phyloP scores from a whole-genome alignment of 2,113 vertebrate species.

The Ivindomyrus marchei region DNA sequence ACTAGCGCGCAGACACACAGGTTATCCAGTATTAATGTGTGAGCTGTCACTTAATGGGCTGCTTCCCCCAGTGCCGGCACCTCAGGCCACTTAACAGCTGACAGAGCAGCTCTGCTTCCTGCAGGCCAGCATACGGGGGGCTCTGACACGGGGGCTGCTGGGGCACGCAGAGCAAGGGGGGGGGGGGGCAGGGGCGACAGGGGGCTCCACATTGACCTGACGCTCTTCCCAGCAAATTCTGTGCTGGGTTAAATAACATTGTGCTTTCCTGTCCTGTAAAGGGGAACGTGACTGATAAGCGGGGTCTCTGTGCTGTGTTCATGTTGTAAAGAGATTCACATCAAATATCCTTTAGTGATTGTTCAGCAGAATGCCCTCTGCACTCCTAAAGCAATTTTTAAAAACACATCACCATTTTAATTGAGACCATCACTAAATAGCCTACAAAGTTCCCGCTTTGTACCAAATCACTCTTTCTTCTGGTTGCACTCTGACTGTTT shows the following conservation, averaged over 20 bases:
- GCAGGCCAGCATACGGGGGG: neutral
- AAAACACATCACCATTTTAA: too few species aligned
- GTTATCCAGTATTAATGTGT: constrained; percentile 57
- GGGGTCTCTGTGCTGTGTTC: neutral
- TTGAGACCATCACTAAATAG: too few species aligned
- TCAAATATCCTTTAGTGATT: neutral
- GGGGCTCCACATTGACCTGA: neutral
- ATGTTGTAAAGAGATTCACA: neutral
- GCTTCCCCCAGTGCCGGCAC: constrained; percentile 42
- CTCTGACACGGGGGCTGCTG: neutral
- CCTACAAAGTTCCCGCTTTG: too few species aligned
- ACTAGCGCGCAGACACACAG: constrained; percentile 29
- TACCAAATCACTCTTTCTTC: too few species aligned
- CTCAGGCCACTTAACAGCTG: constrained; percentile 44
- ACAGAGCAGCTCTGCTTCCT: constrained; percentile 38
- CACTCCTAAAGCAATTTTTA: too few species aligned
- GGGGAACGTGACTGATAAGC: neutral
- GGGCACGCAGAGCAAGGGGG: neutral
- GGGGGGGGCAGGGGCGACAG: neutral
- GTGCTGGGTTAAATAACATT: neutral
- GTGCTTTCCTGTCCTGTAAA: neutral
- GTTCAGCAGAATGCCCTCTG: too few species aligned
- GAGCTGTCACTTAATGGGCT: constrained; percentile 57
- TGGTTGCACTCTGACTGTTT: neutral
- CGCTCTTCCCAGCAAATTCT: neutral